Conservation (phyloP, 2,888 invertebrate genomes). For the Ligdia adustata region DNA sequence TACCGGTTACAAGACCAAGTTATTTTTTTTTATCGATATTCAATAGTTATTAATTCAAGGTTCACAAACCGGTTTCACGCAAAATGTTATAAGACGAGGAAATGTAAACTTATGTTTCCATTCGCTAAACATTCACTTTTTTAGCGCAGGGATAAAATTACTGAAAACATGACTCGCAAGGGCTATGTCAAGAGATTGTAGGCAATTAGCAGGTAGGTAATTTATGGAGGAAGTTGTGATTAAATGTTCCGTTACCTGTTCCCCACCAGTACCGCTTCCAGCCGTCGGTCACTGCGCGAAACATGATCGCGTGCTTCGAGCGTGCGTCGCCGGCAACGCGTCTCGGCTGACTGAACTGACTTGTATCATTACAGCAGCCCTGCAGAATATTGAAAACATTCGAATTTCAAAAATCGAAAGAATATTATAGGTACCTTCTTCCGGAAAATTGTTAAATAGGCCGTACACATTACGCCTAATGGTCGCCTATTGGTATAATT, state of each 20-base stretch:
- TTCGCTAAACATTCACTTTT: constrained; percentile 11
- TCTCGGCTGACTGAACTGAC: constrained; percentile 64
- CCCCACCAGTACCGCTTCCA: constrained; percentile 82
- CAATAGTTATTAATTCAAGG: constrained; percentile 3
- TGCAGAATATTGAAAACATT: constrained; percentile 40
- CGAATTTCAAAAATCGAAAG: constrained; percentile 43
- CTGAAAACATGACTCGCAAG: constrained; percentile 25
- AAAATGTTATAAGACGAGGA: constrained; percentile 1
- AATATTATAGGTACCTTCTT: neutral
- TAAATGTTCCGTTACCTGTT: constrained; percentile 75
- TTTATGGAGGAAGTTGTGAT: constrained; percentile 70
- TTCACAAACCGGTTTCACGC: constrained; percentile 11
- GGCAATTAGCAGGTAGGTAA: constrained; percentile 47
- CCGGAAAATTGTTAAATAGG: constrained; percentile 10
- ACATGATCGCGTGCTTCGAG: constrained; percentile 60
- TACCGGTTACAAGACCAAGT: constrained; percentile 8
- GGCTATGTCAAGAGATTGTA: constrained; percentile 36
- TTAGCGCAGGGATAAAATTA: constrained; percentile 1
- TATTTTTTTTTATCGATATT: constrained; percentile 1
- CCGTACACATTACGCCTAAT: neutral
- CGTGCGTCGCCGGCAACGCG: constrained; percentile 68
- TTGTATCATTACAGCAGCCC: constrained; percentile 26
- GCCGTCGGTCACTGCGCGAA: constrained; percentile 73
- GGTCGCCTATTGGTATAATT: constrained; percentile 8
- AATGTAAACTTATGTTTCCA: constrained; percentile 1